Base-by-base conservation (phyloP, 2,113 vertebrate genomes). In the Brienomyrus brachyistius region DNA sequence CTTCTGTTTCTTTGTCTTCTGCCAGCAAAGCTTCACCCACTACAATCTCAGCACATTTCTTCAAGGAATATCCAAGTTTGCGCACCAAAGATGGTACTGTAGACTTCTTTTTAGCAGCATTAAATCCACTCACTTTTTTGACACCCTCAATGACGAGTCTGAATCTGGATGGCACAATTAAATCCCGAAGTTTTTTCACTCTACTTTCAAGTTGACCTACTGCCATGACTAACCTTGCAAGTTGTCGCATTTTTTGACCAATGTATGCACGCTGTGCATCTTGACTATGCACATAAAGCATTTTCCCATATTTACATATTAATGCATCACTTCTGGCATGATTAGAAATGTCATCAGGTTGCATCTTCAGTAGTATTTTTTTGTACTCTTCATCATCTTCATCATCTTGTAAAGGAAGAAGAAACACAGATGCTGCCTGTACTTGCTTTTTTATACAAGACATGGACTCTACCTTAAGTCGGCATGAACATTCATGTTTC, bases 231-330 rank as follows among this genome's bases (percentile, higher is more conserved):
- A 88, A 88, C 17, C 87, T 45, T 40, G n/a, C 56, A 43, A 88
- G 56, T 17, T 66, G 54, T 31, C 87, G 21, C 56, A 88, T 48
- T 62, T 88, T 88, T 62, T 45, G 17, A n/a, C 31, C 54, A 27
- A 66, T 48, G 43, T 66, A n/a, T 7, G 19, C 35, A 45, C 43
- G 87, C 21, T 88, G 54, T 10, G 87, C 1, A 0, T 47, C 9
- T 40, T 88, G 43, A 23, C 43, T 21, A 21, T 88, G 56, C 13
- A 62, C 21, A 48, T 47, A 70, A 40, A 88, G 59, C 19, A 27
- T 47, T 6, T 88, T 62, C n/a, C 43, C 87, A 70, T 47, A 88
- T 70, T 88, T 88, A 19, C 23, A 48, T 27, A 88, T 88, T 43
- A 88, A 62, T 8, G 87, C 19, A 70, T 88, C 87, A n/a, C 45